Percentiles rank a stretch among this genome's conserved stretches.
phyloP scores from a whole-genome alignment of 2,113 vertebrate species.

The Carettochelys insculpta region DNA sequence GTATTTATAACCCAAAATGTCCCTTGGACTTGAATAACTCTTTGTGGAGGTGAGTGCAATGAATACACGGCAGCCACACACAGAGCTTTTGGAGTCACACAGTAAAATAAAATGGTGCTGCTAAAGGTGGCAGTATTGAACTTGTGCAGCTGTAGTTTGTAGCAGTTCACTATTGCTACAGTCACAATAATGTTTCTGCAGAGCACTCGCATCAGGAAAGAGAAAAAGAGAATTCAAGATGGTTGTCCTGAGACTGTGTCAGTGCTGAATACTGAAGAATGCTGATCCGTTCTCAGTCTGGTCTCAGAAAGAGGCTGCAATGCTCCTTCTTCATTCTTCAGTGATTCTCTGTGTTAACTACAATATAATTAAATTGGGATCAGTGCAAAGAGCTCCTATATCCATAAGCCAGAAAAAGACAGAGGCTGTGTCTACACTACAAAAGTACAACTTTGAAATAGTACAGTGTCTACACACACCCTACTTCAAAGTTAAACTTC shows the following conservation, averaged over 20 bases:
- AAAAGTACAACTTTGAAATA: too few relatives aligned
- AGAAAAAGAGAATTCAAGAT: not conserved
- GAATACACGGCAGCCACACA: not conserved
- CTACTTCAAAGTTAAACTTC: too few relatives aligned
- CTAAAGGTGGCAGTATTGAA: not conserved
- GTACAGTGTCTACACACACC: too few relatives aligned
- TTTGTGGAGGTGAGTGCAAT: not conserved
- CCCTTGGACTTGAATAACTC: conserved; percentile 10
- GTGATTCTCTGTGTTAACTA: not conserved
- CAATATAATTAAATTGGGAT: not conserved
- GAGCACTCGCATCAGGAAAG: not conserved
- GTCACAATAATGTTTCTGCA: not conserved
- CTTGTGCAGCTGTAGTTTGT: not conserved
- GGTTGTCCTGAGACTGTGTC: not conserved
- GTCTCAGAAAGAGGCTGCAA: not conserved
- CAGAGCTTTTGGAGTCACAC: not conserved
- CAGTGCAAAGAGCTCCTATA: not conserved
- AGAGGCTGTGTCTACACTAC: too few relatives aligned
- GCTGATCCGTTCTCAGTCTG: not conserved
- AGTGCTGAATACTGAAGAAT: not conserved
- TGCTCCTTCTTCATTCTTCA: not conserved
- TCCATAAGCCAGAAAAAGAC: not conserved
- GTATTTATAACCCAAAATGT: conserved; percentile 39
- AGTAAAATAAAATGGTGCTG: not conserved
- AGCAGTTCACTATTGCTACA: not conserved